phyloP scores from a whole-genome alignment of 2,797 vertebrate species.

The Parambassis ranga region DNA sequence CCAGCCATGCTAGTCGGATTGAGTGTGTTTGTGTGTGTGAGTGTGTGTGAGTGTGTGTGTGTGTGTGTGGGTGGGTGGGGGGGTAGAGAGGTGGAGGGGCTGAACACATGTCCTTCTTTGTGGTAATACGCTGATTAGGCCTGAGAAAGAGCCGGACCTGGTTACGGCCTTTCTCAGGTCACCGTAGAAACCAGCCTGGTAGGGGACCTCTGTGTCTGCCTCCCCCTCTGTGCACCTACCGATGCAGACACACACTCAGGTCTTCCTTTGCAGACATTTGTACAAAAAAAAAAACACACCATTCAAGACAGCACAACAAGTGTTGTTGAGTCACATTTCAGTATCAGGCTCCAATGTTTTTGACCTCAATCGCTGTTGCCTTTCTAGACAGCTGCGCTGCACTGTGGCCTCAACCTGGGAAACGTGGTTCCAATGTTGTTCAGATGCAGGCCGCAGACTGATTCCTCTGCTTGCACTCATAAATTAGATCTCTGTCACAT shows the following conservation, averaged over 20 bases:
- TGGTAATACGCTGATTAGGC: conserved; percentile 87
- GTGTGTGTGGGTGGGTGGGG: too few relatives aligned
- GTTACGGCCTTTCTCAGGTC: conserved; percentile 91
- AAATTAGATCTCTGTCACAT: conserved; percentile 69
- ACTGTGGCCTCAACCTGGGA: conserved; percentile 66
- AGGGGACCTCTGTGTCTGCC: conserved; percentile 87
- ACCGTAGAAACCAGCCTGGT: conserved; percentile 94
- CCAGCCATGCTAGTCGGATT: conserved; percentile 81
- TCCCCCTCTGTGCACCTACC: conserved; percentile 53
- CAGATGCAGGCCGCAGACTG: conserved; percentile 69
- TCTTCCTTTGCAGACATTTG: conserved; percentile 26
- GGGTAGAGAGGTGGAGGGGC: conserved; percentile 71
- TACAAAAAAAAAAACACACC: conserved; percentile 7
- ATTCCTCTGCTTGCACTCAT: conserved; percentile 63
- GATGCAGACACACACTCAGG: conserved; percentile 45
- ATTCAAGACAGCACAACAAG: conserved; percentile 3
- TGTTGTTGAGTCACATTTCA: conserved; percentile 16
- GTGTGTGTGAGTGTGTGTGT: too few relatives aligned
- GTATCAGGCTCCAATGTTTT: conserved; percentile 23
- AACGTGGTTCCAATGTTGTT: conserved; percentile 76
- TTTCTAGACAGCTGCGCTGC: conserved; percentile 57
- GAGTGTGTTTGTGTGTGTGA: too few relatives aligned
- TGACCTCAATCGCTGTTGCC: conserved; percentile 48
- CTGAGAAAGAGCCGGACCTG: conserved; percentile 94
- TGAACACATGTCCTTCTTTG: conserved; percentile 94